Percentiles rank a stretch among this genome's conserved stretches.
These are phyloP conservation scores for Leptogaster cylindrica DNA, from an alignment of 2,888 invertebrate genomes.

Conservation along the genomic window DNA sequence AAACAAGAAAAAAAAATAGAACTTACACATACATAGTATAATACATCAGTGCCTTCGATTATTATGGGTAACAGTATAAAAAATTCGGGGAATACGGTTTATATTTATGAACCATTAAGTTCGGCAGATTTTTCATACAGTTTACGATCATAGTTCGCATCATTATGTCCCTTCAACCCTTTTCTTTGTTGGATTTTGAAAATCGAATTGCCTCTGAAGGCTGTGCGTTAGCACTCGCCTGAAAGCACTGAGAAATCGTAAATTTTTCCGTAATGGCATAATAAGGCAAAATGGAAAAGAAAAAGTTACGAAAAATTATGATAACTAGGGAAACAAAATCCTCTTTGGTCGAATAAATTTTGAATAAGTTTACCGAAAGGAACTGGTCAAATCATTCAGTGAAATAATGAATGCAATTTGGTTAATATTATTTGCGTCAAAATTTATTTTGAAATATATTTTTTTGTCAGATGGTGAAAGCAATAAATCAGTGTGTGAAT, in stretches of 20 bases:
- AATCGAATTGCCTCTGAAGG: constrained; percentile 19
- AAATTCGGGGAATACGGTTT: constrained; percentile 10
- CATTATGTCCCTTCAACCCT: constrained; percentile 30
- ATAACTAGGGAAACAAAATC: constrained; percentile 16
- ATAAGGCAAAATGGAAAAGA: constrained; percentile 37
- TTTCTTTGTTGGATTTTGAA: too few relatives aligned
- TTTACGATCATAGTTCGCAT: constrained; percentile 32
- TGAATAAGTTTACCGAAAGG: constrained; percentile 19
- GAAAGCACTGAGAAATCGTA: too few relatives aligned
- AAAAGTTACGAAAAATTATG: constrained; percentile 38
- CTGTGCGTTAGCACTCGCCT: neutral
- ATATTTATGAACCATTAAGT: constrained; percentile 35
- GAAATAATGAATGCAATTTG: constrained; percentile 31
- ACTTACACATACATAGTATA: constrained; percentile 25
- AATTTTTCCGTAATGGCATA: constrained; percentile 26
- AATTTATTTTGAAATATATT: too few relatives aligned
- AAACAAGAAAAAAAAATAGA: too few relatives aligned
- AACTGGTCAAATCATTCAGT: neutral
- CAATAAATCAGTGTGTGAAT: too few relatives aligned
- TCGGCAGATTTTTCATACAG: constrained; percentile 39
- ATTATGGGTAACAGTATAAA: neutral
- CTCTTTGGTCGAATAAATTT: constrained; percentile 27
- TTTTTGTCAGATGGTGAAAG: too few relatives aligned
- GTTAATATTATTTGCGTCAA: neutral
- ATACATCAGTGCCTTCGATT: neutral